Evolutionary conservation across 2,113 vertebrate species (phyloP).

Genomic region (Camelus bactrianus): DNA sequence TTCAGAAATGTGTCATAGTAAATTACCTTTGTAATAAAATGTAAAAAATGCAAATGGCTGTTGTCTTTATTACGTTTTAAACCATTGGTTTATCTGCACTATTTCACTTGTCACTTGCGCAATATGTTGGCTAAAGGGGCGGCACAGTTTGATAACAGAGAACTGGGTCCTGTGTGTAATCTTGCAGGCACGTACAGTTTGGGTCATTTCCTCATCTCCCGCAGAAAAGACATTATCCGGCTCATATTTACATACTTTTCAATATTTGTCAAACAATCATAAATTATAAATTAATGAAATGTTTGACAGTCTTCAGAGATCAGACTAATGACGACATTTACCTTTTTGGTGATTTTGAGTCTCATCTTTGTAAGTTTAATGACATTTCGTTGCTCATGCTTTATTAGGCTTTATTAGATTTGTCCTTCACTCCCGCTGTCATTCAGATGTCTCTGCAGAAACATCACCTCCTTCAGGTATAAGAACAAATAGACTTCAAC

Average conservation of each 20-base stretch:
- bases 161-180: slow-evolving; percentile 97
- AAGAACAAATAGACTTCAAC: slow-evolving; percentile 82
- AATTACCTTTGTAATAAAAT: slow-evolving; percentile 97
- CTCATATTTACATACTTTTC: slow-evolving; percentile 99
- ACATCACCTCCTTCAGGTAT: slow-evolving; percentile 97
- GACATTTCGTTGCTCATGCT: slow-evolving; percentile 94
- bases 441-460: slow-evolving; percentile 91
- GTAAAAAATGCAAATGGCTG: slow-evolving; percentile 97
- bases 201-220: slow-evolving; percentile 99
- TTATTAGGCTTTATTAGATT: slow-evolving; percentile 99
- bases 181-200: slow-evolving; percentile 96
- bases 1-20: slow-evolving; percentile 96
- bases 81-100: slow-evolving; percentile 99
- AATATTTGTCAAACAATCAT: slow-evolving; percentile 99
- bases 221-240: slow-evolving; percentile 99
- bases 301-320: slow-evolving; percentile 97
- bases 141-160: slow-evolving; percentile 96
- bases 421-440: slow-evolving; percentile 94
- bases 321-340: slow-evolving; percentile 98
- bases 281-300: slow-evolving; percentile 99
- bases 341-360: slow-evolving; percentile 93
- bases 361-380: slow-evolving; percentile 96
- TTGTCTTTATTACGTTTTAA: slow-evolving; percentile 96
- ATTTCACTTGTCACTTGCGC: slow-evolving; percentile 98
- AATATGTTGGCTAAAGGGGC: slow-evolving; percentile 93